phyloP scores from a whole-genome alignment of 2,888 invertebrate species.

The Nesidiocoris tenuis region DNA sequence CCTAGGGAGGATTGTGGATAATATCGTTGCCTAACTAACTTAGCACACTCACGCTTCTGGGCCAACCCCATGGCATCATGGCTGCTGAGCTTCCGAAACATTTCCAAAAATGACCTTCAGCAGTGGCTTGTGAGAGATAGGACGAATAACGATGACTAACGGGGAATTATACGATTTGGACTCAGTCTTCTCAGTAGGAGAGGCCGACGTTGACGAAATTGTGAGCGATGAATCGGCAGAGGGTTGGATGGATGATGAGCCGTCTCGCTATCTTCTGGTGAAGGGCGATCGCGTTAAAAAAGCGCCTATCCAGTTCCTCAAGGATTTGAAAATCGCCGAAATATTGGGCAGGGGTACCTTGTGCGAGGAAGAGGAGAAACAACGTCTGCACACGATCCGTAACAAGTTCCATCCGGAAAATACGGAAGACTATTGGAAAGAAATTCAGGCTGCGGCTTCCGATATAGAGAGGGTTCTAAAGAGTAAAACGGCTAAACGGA shows the following conservation, averaged over 20 bases:
- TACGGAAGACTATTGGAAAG: not conserved
- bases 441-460: not conserved
- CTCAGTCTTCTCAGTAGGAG: not conserved
- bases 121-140: too few species aligned
- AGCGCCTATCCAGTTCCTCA: not conserved
- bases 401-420: not conserved
- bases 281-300: not conserved
- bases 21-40: too few species aligned
- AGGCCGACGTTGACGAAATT: not conserved
- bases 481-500: not conserved
- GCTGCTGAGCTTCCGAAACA: too few species aligned
- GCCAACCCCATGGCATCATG: too few species aligned
- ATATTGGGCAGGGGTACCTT: not conserved
- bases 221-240: not conserved
- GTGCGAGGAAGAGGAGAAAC: not conserved
- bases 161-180: not conserved
- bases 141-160: not conserved
- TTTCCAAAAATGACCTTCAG: too few species aligned
- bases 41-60: too few species aligned
- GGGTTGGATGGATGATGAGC: not conserved
- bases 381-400: not conserved
- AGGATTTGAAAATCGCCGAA: not conserved
- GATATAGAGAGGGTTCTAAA: not conserved
- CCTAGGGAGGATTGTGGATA: too few species aligned
- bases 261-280: not conserved